phyloP scores from a whole-genome alignment of 92 coral and sea anemone genomes.

The Zoanthus sociatus region DNA sequence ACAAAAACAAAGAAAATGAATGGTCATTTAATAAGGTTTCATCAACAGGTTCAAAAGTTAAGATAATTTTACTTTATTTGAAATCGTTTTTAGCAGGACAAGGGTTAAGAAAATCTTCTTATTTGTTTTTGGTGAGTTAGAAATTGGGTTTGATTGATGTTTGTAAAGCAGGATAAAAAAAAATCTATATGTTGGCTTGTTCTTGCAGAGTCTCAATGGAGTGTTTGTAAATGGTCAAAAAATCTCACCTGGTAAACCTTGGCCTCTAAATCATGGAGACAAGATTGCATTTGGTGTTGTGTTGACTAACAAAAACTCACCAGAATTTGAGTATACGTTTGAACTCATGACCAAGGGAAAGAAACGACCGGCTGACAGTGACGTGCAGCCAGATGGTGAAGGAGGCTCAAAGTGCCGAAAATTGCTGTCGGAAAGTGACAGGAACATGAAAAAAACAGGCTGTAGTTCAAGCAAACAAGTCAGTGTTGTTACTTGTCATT shows the following conservation, averaged over 20 bases:
- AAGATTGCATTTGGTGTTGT: slow-evolving; percentile 93
- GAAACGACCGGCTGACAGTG: slow-evolving; percentile 76
- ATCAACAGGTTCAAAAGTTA: too few relatives aligned
- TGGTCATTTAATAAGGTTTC: too few relatives aligned
- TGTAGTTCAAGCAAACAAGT: slow-evolving; percentile 59
- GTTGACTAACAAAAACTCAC: slow-evolving; percentile 74
- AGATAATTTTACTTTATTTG: too few relatives aligned
- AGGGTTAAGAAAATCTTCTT: too few relatives aligned
- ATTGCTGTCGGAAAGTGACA: slow-evolving; percentile 77
- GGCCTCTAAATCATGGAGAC: slow-evolving; percentile 80
- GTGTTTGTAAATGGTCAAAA: slow-evolving; percentile 86
- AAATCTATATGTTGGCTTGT: not conserved
- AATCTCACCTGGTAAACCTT: slow-evolving; percentile 64
- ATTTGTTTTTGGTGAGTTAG: too few relatives aligned
- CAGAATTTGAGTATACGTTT: slow-evolving; percentile 95
- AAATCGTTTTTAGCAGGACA: too few relatives aligned
- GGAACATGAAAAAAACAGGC: slow-evolving; percentile 47
- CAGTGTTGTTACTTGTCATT: slow-evolving; percentile 40
- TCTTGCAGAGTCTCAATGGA: slow-evolving; percentile 93
- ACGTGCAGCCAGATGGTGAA: slow-evolving; percentile 57
- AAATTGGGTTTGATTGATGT: too few relatives aligned
- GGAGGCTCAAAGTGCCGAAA: slow-evolving; percentile 73
- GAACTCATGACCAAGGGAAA: slow-evolving; percentile 73
- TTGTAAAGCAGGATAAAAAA: too few relatives aligned
- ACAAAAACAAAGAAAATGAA: too few relatives aligned